Conservation (phyloP, 2,888 invertebrate genomes). For the Thelaira solivaga region DNA sequence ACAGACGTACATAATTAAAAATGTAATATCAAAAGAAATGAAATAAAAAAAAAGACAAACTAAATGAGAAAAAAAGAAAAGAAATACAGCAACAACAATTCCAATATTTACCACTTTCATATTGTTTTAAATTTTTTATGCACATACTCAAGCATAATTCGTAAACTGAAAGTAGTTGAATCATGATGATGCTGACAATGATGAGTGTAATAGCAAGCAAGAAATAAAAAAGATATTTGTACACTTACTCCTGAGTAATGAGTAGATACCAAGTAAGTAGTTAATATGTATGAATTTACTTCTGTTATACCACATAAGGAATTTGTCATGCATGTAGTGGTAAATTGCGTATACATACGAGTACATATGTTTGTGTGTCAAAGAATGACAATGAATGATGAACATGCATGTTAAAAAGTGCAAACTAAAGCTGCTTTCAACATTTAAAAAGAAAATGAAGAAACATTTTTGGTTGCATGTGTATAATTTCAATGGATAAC, state of each 20-base stretch:
- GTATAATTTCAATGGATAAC: neutral
- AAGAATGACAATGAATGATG: slow-evolving; percentile 57
- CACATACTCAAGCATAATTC: slow-evolving; percentile 1
- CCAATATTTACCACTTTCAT: slow-evolving; percentile 16
- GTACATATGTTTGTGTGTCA: neutral
- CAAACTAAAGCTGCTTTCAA: slow-evolving; percentile 56
- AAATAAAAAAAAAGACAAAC: neutral
- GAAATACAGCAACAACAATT: neutral
- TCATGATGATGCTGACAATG: slow-evolving; percentile 27
- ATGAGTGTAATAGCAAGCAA: slow-evolving; percentile 8
- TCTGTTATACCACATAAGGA: neutral
- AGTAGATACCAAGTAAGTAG: slow-evolving; percentile 25
- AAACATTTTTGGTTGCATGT: slow-evolving; percentile 16
- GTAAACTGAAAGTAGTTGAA: slow-evolving; percentile 19
- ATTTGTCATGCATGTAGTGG: slow-evolving; percentile 30
- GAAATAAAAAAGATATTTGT: neutral
- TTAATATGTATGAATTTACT: slow-evolving; percentile 30
- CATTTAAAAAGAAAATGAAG: slow-evolving; percentile 38
- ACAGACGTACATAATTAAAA: slow-evolving; percentile 39
- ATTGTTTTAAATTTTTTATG: neutral
- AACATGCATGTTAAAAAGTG: slow-evolving; percentile 51
- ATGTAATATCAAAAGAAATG: slow-evolving; percentile 22
- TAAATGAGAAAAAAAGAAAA: neutral
- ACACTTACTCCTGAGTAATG: slow-evolving; percentile 37
- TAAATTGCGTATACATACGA: neutral